Conservation (phyloP, 1,140 invertebrate species). For the Cylas formicarius region DNA sequence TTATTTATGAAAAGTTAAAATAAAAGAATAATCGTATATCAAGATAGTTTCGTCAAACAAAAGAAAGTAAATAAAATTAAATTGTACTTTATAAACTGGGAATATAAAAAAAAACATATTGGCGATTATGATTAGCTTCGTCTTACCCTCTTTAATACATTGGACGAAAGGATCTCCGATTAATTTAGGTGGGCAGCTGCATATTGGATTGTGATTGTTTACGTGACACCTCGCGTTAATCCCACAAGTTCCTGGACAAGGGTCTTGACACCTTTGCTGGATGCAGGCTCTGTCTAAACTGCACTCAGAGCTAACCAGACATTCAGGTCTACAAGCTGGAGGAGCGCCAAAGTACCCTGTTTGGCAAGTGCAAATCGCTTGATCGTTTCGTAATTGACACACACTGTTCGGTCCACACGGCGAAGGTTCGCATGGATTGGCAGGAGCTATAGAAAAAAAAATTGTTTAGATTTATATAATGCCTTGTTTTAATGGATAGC, state of each 20-base stretch:
- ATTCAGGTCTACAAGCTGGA: conserved; percentile 70
- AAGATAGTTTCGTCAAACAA: no score
- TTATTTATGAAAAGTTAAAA: background rate
- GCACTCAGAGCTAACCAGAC: conserved; percentile 72
- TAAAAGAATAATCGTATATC: background rate
- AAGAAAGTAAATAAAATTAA: no score
- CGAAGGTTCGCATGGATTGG: conserved; percentile 69
- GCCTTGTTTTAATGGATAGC: background rate
- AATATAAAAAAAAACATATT: no score
- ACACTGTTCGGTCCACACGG: conserved; percentile 76
- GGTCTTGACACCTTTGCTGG: conserved; percentile 71
- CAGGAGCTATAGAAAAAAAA: conserved; percentile 37
- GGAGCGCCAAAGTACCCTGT: conserved; percentile 68
- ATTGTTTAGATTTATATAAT: background rate
- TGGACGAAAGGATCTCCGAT: conserved; percentile 77
- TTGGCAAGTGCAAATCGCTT: conserved; percentile 72
- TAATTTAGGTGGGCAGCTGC: conserved; percentile 65
- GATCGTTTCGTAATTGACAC: conserved; percentile 60
- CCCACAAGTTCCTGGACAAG: conserved; percentile 73
- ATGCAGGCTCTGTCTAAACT: conserved; percentile 65
- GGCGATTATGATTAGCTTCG: no score
- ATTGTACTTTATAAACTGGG: no score
- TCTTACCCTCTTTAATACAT: conserved; percentile 63
- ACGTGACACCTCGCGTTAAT: conserved; percentile 71
- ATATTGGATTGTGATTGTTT: conserved; percentile 77